These are phyloP conservation scores for Melipona bicolor DNA, from an alignment of 2,888 invertebrate species.

Conservation along the genomic window DNA sequence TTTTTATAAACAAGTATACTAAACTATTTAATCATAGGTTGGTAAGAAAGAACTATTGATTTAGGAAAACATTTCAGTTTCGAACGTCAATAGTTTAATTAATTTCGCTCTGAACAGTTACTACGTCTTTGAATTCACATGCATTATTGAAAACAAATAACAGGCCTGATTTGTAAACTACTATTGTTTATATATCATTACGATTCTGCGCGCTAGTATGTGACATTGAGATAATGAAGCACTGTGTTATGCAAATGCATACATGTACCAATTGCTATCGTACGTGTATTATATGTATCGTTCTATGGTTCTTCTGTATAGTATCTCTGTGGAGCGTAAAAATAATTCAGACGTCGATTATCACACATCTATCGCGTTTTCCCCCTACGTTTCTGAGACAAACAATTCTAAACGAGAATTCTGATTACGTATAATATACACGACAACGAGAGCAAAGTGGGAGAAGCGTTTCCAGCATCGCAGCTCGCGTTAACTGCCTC, in stretches of 20 bases:
- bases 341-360: background rate
- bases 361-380: background rate
- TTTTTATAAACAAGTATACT: background rate
- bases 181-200: background rate
- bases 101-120: background rate
- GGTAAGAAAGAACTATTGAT: background rate
- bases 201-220: background rate
- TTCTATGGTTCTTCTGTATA: rapidly evolving
- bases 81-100: background rate
- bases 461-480: background rate
- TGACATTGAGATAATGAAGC: background rate
- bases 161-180: background rate
- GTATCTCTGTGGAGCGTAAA: background rate
- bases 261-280: background rate
- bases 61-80: background rate
- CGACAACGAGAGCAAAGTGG: background rate
- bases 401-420: background rate
- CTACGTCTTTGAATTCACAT: background rate
- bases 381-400: background rate
- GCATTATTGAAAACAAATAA: background rate
- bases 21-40: background rate
- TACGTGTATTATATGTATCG: background rate
- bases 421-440: background rate
- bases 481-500: background rate
- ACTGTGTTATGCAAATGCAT: background rate